Conservation (phyloP, 2,888 invertebrate genomes). For the Orchesellides sinensis region DNA sequence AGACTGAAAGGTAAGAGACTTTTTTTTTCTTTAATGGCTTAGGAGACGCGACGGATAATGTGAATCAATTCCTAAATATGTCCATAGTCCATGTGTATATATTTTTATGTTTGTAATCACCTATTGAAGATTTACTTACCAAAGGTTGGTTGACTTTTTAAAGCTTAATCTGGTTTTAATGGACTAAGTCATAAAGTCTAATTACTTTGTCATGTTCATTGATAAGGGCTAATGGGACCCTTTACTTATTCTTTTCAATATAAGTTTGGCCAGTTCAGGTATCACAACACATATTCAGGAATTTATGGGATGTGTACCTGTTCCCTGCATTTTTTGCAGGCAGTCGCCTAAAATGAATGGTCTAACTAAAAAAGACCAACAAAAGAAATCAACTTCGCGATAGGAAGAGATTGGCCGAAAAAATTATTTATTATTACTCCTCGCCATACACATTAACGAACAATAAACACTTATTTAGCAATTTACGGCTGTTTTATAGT, state of each 20-base stretch:
- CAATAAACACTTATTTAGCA: slow-evolving; percentile 40
- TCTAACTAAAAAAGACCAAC: slow-evolving; percentile 16
- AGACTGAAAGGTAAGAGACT: slow-evolving; percentile 4
- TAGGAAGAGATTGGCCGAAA: slow-evolving; percentile 22
- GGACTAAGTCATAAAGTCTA: slow-evolving; percentile 66
- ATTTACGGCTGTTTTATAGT: slow-evolving; percentile 52
- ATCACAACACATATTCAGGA: background rate
- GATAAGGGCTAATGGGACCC: slow-evolving; percentile 61
- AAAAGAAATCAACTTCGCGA: slow-evolving; percentile 25
- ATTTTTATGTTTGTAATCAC: background rate
- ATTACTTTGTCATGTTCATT: slow-evolving; percentile 68
- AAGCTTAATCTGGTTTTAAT: slow-evolving; percentile 67
- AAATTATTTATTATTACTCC: slow-evolving; percentile 21
- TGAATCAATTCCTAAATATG: background rate
- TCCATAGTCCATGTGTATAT: background rate
- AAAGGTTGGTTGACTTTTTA: slow-evolving; percentile 8
- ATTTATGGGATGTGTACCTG: background rate
- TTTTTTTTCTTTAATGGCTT: slow-evolving; percentile 27
- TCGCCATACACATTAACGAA: slow-evolving; percentile 23
- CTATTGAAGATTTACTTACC: background rate
- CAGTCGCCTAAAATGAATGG: slow-evolving; percentile 38
- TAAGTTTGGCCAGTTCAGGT: background rate
- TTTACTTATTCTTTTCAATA: slow-evolving; percentile 20
- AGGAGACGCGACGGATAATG: slow-evolving; percentile 41
- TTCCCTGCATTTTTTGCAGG: background rate